phyloP scores from a whole-genome alignment of 92 coral and sea anemone genomes.

The Paramuricea clavata region DNA sequence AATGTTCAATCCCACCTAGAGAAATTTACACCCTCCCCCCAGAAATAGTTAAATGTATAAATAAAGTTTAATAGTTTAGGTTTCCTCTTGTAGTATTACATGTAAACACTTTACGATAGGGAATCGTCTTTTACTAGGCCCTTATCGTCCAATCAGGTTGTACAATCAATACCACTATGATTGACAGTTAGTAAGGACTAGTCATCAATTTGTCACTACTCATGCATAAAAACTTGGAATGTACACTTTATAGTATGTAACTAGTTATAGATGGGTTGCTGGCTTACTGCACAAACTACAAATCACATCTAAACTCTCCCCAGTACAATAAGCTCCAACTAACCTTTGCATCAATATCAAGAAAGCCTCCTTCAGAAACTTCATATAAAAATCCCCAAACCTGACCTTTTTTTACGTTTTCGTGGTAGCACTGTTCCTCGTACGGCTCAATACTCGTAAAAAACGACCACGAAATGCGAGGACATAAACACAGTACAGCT shows the following conservation, averaged over 20 bases:
- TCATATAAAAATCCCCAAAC: slow-evolving; percentile 49
- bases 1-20: too few relatives aligned
- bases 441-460: slow-evolving; percentile 40
- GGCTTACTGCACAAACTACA: background rate
- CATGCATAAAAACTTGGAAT: background rate
- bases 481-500: slow-evolving; percentile 15
- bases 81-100: too few relatives aligned
- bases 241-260: too few relatives aligned
- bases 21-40: too few relatives aligned
- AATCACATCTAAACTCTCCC: background rate
- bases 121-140: too few relatives aligned
- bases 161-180: too few relatives aligned
- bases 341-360: slow-evolving; percentile 48
- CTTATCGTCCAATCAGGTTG: too few relatives aligned
- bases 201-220: background rate
- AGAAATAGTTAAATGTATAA: too few relatives aligned
- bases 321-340: background rate
- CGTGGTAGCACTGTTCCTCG: slow-evolving; percentile 50
- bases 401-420: slow-evolving; percentile 47
- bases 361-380: slow-evolving; percentile 43
- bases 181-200: background rate
- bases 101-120: too few relatives aligned
- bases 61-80: too few relatives aligned
- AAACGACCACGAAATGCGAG: slow-evolving; percentile 23
- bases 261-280: too few relatives aligned